A percentile compares a stretch with the other conserved stretches of the same genome.
phyloP scores from a whole-genome alignment of 1,140 invertebrate species.

The Polypedilum vanderplanki region DNA sequence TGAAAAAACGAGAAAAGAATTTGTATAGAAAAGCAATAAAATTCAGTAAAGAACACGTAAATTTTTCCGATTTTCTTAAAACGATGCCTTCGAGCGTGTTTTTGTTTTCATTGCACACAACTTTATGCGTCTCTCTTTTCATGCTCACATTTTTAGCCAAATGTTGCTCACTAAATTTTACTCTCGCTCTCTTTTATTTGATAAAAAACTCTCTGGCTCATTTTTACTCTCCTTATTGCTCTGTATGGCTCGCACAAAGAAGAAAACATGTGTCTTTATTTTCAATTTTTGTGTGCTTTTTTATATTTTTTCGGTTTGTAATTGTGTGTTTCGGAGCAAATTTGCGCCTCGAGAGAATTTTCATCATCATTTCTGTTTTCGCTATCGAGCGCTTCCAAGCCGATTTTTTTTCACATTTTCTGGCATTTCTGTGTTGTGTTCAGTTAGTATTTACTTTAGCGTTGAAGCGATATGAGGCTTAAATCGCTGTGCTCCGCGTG shows the following conservation, averaged over 20 bases:
- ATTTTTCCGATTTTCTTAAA: not conserved
- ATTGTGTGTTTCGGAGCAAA: conserved; percentile 10
- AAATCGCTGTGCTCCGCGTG: not conserved
- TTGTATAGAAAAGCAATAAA: no score
- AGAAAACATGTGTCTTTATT: conserved; percentile 19
- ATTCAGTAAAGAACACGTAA: not conserved
- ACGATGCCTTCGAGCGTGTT: not conserved
- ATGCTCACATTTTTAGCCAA: no score
- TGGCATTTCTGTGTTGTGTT: not conserved
- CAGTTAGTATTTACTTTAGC: not conserved
- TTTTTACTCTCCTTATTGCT: conserved; percentile 32
- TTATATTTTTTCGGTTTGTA: not conserved
- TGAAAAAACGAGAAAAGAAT: no score
- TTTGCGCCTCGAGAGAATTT: conserved; percentile 8
- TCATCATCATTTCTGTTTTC: not conserved
- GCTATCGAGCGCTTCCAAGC: not conserved
- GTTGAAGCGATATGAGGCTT: not conserved
- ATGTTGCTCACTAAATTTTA: not conserved
- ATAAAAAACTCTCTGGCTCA: no score
- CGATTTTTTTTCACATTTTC: not conserved
- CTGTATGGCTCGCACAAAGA: not conserved
- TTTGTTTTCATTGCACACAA: not conserved
- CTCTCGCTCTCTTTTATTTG: not conserved
- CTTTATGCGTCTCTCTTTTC: not conserved
- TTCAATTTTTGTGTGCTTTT: conserved; percentile 14